A percentile compares a stretch with the other conserved stretches of the same genome.
Evolutionary conservation across 2,797 vertebrate species (phyloP).

Genomic region (Lithobates pipiens): DNA sequence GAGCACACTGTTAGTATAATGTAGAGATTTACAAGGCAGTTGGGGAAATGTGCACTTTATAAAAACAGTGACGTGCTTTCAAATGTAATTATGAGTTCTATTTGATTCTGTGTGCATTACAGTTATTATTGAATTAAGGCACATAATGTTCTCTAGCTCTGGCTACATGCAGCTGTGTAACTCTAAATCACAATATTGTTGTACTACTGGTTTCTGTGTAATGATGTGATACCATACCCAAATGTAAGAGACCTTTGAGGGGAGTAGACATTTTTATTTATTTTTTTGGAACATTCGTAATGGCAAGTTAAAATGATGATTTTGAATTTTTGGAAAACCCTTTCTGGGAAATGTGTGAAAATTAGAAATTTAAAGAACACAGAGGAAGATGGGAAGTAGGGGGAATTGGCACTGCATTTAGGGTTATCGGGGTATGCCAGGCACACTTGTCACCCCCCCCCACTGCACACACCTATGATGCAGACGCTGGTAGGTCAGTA

Average conservation of each 20-base stretch:
- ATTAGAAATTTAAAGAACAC: no score
- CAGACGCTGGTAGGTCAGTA: no score
- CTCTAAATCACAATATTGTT: background rate
- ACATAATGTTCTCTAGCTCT: constrained; percentile 28
- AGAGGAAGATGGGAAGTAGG: no score
- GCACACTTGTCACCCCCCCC: no score
- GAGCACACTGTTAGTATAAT: background rate
- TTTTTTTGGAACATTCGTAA: background rate
- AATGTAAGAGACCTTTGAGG: background rate
- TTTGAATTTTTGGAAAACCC: no score
- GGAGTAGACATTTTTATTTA: background rate
- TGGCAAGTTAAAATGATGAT: no score
- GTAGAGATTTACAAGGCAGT: constrained; percentile 8
- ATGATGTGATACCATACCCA: background rate
- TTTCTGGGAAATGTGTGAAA: no score
- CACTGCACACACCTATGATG: no score
- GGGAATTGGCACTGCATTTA: no score
- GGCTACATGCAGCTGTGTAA: constrained; percentile 8
- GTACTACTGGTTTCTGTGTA: background rate
- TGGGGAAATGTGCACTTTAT: background rate
- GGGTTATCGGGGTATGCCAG: no score
- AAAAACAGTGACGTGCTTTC: constrained; percentile 42
- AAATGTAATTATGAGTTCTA: constrained; percentile 43
- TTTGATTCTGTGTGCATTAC: constrained; percentile 49
- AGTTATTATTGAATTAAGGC: constrained; percentile 26